Percentiles rank a stretch among this genome's conserved stretches.
These are phyloP conservation scores for Amiota minor DNA, from an alignment of 2,888 invertebrate genomes.

Conservation along the genomic window DNA sequence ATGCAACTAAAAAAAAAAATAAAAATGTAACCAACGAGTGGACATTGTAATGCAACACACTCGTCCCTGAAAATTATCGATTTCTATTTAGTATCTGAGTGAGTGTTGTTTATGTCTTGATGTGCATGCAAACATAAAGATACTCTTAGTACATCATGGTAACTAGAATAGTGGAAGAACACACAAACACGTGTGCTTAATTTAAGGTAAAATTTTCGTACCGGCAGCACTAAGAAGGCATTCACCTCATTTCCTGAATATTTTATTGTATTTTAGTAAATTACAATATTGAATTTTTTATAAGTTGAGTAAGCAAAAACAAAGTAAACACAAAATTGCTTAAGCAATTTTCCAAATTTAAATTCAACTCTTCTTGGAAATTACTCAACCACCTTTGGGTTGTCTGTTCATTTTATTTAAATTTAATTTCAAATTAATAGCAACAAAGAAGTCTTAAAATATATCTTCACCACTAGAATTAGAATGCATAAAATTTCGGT, in stretches of 20 bases:
- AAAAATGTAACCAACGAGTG: not conserved
- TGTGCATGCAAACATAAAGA: not conserved
- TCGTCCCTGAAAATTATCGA: slow-evolving; percentile 65
- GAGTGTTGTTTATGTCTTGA: not conserved
- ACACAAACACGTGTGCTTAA: slow-evolving; percentile 13
- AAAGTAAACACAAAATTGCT: not conserved
- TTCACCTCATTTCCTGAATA: slow-evolving; percentile 62
- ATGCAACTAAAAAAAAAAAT: not conserved
- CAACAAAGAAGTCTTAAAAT: too few species aligned
- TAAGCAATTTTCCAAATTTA: not conserved
- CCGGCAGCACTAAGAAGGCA: slow-evolving; percentile 51
- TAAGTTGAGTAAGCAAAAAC: not conserved
- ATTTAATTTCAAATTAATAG: too few species aligned
- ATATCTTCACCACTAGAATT: too few species aligned
- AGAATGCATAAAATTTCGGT: too few species aligned
- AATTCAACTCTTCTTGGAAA: too few species aligned
- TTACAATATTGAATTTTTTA: not conserved
- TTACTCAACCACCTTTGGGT: too few species aligned
- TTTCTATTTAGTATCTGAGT: slow-evolving; percentile 44
- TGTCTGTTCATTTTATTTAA: too few species aligned
- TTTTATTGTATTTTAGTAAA: not conserved
- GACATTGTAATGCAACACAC: slow-evolving; percentile 26
- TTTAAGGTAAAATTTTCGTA: not conserved
- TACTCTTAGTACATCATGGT: not conserved
- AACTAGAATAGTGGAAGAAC: not conserved